These are phyloP conservation scores for Apostichopus californicus DNA, from an alignment of 35 echinoderm and acorn worm genomes.

Conservation along the genomic window DNA sequence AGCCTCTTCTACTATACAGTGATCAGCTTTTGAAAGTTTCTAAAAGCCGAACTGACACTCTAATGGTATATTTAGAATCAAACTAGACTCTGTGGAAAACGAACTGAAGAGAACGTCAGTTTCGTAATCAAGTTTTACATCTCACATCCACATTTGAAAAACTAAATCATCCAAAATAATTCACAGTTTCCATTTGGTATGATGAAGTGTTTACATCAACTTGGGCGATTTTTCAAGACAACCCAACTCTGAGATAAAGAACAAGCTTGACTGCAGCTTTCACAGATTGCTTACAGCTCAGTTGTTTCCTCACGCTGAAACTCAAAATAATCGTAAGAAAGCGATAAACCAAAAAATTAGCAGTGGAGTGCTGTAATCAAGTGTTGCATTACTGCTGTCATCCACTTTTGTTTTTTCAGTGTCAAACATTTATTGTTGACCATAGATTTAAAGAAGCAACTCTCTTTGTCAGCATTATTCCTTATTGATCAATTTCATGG, in stretches of 20 bases:
- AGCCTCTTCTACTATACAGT: too few species aligned
- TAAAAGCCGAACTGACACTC: too few species aligned
- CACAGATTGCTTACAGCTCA: neutral
- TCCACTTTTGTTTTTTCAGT: neutral
- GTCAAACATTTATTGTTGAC: too few species aligned
- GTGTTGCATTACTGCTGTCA: neutral
- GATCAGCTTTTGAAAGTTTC: too few species aligned
- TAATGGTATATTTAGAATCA: too few species aligned
- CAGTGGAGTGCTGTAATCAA: neutral
- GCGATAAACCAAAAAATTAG: slow-evolving; percentile 4
- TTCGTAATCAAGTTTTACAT: neutral
- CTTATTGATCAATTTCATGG: too few species aligned
- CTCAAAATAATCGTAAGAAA: neutral
- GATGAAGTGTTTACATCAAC: neutral
- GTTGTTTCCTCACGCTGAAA: neutral
- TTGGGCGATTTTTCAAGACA: neutral
- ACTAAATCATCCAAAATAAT: neutral
- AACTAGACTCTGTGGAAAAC: too few species aligned
- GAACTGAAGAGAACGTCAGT: too few species aligned
- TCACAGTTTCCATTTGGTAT: neutral
- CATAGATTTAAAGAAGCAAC: too few species aligned
- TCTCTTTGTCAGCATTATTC: too few species aligned
- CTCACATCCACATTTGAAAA: neutral
- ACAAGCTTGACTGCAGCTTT: neutral
- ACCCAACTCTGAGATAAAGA: neutral